Evolutionary conservation across 2,888 invertebrate genomes (phyloP).

Genomic region (Taphrorychus bicolor): DNA sequence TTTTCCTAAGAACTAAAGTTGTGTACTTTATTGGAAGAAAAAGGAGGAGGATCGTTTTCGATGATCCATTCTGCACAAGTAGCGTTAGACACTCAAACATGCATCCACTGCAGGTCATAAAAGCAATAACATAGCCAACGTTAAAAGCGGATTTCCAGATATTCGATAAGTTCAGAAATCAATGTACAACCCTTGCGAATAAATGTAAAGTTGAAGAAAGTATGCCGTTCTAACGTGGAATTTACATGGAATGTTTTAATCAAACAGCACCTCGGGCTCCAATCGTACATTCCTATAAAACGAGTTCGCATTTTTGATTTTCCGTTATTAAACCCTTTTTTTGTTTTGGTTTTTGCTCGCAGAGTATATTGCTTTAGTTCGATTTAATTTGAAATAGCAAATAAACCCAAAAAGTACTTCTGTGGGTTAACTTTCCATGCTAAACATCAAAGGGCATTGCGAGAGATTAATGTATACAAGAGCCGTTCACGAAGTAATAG

Average conservation of each 20-base stretch:
- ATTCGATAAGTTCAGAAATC: slow-evolving; percentile 9
- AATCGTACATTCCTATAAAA: slow-evolving; percentile 21
- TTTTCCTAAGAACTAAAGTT: no score
- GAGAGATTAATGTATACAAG: slow-evolving; percentile 14
- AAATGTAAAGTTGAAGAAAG: slow-evolving; percentile 12
- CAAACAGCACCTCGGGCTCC: slow-evolving; percentile 20
- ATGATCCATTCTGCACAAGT: no score
- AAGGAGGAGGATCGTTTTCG: no score
- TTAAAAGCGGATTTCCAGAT: not conserved
- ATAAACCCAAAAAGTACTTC: not conserved
- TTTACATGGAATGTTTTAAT: slow-evolving; percentile 38
- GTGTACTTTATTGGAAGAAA: not conserved
- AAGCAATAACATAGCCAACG: not conserved
- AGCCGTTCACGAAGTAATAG: slow-evolving; percentile 11
- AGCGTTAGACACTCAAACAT: no score
- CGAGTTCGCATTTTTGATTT: slow-evolving; percentile 26
- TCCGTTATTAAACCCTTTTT: slow-evolving; percentile 5
- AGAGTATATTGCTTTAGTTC: not conserved
- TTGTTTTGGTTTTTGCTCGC: not conserved
- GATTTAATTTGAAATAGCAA: not conserved
- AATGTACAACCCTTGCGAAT: slow-evolving; percentile 6
- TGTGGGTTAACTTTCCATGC: not conserved
- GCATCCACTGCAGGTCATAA: no score
- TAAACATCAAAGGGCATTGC: not conserved
- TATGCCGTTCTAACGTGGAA: slow-evolving; percentile 24